phyloP scores from a whole-genome alignment of 2,888 invertebrate genomes.

The Octodonta nipae region DNA sequence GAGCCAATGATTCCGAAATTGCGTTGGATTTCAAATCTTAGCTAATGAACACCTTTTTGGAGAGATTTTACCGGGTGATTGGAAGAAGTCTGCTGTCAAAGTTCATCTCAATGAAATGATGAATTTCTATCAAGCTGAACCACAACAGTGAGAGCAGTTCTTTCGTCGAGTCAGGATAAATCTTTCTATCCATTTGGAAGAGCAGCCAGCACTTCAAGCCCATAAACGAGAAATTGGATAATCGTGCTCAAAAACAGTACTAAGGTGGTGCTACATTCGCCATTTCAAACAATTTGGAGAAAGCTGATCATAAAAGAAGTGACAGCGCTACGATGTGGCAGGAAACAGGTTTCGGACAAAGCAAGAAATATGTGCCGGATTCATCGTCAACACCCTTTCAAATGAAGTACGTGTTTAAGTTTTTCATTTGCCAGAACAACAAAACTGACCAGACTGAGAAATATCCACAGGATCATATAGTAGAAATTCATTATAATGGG shows the following conservation, averaged over 20 bases:
- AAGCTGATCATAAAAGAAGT: slow-evolving; percentile 50
- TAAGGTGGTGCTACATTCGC: slow-evolving; percentile 63
- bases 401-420: slow-evolving; percentile 47
- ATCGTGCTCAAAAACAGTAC: slow-evolving; percentile 37
- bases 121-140: too few species aligned
- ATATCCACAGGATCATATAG: too few species aligned
- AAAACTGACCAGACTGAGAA: slow-evolving; percentile 46
- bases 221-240: slow-evolving; percentile 39
- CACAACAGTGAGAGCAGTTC: too few species aligned
- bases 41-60: too few species aligned
- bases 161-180: slow-evolving; percentile 4
- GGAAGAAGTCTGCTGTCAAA: too few species aligned
- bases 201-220: slow-evolving; percentile 52
- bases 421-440: slow-evolving; percentile 47
- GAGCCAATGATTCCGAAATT: too few species aligned
- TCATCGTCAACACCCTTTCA: slow-evolving; percentile 4
- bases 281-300: slow-evolving; percentile 48
- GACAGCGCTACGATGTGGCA: slow-evolving; percentile 49
- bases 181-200: slow-evolving; percentile 11
- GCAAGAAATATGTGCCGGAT: slow-evolving; percentile 36
- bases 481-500: background rate
- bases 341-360: slow-evolving; percentile 37
- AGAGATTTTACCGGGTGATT: too few species aligned
- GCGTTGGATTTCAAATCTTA: too few species aligned
- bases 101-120: too few species aligned